These are phyloP conservation scores for Naja naja DNA, from an alignment of 2,113 vertebrate species.

Conservation along the genomic window DNA sequence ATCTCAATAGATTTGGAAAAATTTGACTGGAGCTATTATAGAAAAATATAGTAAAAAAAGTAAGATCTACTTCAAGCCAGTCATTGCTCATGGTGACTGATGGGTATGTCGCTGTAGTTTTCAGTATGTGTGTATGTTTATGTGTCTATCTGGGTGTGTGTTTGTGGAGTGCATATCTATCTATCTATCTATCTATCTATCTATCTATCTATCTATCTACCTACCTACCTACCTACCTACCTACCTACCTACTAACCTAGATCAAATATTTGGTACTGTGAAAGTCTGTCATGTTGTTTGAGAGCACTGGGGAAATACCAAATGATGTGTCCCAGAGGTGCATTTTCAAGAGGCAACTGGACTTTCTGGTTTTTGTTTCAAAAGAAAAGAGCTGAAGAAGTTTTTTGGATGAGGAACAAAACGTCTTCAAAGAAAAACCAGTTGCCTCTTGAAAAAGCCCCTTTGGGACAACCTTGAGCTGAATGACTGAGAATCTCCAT, in stretches of 20 bases:
- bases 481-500: too few relatives aligned
- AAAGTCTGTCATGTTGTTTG: neutral
- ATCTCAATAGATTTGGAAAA: neutral
- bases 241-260: too few relatives aligned
- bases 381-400: too few relatives aligned
- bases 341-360: too few relatives aligned
- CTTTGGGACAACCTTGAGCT: too few relatives aligned
- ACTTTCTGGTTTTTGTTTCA: too few relatives aligned
- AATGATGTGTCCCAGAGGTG: slow-evolving; percentile 5
- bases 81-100: neutral
- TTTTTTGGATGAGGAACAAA: too few relatives aligned
- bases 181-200: too few relatives aligned
- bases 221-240: too few relatives aligned
- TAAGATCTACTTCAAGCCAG: neutral
- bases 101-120: neutral
- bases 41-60: neutral
- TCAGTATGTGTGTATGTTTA: neutral
- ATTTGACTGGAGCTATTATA: neutral
- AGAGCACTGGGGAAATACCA: slow-evolving; percentile 34
- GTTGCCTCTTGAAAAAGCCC: too few relatives aligned
- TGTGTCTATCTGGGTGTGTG: neutral
- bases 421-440: too few relatives aligned
- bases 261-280: neutral
- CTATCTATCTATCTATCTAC: too few relatives aligned
- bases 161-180: neutral